phyloP scores from a whole-genome alignment of 2,113 vertebrate genomes.

The Lynx canadensis region DNA sequence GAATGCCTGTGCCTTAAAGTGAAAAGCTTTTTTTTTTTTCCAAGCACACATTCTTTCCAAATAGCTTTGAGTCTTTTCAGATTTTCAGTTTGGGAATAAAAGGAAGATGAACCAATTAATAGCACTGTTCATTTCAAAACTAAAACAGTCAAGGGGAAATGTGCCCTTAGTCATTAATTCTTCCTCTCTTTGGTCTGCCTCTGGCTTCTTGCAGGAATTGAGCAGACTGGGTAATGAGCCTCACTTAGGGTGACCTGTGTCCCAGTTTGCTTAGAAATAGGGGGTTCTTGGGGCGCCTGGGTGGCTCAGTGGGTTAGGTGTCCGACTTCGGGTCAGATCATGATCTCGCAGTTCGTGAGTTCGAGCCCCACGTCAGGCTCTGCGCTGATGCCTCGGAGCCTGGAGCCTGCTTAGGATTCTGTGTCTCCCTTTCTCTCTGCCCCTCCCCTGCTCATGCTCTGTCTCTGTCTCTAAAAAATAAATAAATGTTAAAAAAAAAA shows the following conservation, averaged over 20 bases:
- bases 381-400: too few relatives aligned
- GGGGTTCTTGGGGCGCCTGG: not conserved
- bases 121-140: not conserved
- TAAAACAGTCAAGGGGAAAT: not conserved
- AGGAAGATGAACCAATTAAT: not conserved
- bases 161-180: not conserved
- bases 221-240: not conserved
- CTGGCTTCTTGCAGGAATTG: not conserved
- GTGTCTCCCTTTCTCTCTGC: too few relatives aligned
- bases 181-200: not conserved
- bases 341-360: too few relatives aligned
- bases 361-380: too few relatives aligned
- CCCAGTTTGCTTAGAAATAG: not conserved
- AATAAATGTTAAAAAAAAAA: too few relatives aligned
- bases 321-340: too few relatives aligned
- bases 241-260: not conserved
- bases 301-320: too few relatives aligned
- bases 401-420: too few relatives aligned
- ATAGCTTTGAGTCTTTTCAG: not conserved
- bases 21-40: not conserved
- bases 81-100: not conserved
- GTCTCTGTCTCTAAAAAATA: too few relatives aligned
- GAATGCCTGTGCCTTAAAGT: not conserved
- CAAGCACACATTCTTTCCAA: not conserved
- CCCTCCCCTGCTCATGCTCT: too few relatives aligned